A percentile compares a stretch with the other conserved stretches of the same genome.
phyloP scores from a whole-genome alignment of 2,888 invertebrate genomes.

The Apodemia arnacis region DNA sequence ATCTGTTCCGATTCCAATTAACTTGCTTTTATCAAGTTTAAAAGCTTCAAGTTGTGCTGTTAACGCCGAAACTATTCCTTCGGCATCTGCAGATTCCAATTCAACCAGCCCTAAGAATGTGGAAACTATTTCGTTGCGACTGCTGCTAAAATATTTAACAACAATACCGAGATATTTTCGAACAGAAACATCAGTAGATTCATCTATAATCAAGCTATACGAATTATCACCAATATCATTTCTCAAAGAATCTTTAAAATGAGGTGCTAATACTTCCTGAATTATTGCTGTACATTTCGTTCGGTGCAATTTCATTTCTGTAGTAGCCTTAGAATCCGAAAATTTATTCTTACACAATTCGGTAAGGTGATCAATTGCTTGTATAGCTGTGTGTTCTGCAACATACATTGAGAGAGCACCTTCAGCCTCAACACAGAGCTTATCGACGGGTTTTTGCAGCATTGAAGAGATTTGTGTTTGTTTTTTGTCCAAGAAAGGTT shows the following conservation, averaged over 20 bases:
- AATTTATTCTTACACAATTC: slow-evolving; percentile 30
- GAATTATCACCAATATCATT: slow-evolving; percentile 49
- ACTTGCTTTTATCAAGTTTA: slow-evolving; percentile 16
- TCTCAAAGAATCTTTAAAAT: slow-evolving; percentile 32
- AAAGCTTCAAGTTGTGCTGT: slow-evolving; percentile 9
- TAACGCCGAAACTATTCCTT: neutral
- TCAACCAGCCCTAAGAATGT: slow-evolving; percentile 3
- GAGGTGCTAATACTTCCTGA: neutral
- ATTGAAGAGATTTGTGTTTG: neutral
- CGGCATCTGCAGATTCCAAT: neutral
- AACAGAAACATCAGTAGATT: slow-evolving; percentile 40
- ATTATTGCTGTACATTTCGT: slow-evolving; percentile 71
- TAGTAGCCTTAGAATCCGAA: slow-evolving; percentile 55
- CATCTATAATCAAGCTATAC: slow-evolving; percentile 8
- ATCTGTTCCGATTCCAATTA: slow-evolving; percentile 16
- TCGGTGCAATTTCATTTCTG: slow-evolving; percentile 70
- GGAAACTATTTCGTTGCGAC: neutral
- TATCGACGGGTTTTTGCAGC: neutral
- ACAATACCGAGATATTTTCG: neutral
- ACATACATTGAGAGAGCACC: slow-evolving; percentile 6
- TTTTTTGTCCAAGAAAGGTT: slow-evolving; percentile 11
- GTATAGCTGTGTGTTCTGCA: slow-evolving; percentile 5
- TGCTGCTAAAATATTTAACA: neutral
- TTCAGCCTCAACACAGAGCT: neutral
- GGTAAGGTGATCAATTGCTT: neutral